These are phyloP conservation scores for Gopherus evgoodei DNA, from an alignment of 2,113 vertebrate species.

Conservation along the genomic window DNA sequence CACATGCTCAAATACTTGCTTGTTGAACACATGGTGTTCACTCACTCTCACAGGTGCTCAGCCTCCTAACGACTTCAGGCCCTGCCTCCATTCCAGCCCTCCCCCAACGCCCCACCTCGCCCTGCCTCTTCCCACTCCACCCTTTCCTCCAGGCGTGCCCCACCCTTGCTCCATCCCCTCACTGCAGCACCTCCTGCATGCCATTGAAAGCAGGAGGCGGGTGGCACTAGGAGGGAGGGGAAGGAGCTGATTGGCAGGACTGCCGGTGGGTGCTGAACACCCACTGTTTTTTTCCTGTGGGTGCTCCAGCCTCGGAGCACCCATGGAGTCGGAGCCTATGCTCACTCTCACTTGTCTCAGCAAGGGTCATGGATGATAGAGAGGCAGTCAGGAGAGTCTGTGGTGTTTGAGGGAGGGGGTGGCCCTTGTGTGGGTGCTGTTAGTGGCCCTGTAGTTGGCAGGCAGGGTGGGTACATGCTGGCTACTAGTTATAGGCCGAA, in stretches of 20 bases:
- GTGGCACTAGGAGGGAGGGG: not conserved
- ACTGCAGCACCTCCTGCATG: too few species aligned
- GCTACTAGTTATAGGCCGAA: rapidly evolving
- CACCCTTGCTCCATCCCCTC: too few species aligned
- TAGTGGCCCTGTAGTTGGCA: not conserved
- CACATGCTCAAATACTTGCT: not conserved
- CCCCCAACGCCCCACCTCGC: too few species aligned
- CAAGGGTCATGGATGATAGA: not conserved
- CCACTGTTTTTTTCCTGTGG: too few species aligned
- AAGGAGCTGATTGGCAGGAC: not conserved
- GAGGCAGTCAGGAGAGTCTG: not conserved
- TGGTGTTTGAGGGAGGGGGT: not conserved
- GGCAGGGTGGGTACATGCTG: not conserved
- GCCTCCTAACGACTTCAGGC: too few species aligned
- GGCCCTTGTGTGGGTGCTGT: not conserved
- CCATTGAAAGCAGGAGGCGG: not conserved
- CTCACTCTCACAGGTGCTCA: not conserved
- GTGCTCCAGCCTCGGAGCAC: too few species aligned
- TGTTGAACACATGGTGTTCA: not conserved
- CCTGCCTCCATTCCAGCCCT: too few species aligned
- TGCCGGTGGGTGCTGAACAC: too few species aligned
- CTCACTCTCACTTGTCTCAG: not conserved
- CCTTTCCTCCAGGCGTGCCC: too few species aligned
- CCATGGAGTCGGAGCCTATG: too few species aligned
- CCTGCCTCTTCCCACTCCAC: too few species aligned